Evolutionary conservation across 2,113 vertebrate genomes (phyloP), one percentile per base, ranked within the genome.

Genomic region (Leptobrachium leishanense): DNA sequence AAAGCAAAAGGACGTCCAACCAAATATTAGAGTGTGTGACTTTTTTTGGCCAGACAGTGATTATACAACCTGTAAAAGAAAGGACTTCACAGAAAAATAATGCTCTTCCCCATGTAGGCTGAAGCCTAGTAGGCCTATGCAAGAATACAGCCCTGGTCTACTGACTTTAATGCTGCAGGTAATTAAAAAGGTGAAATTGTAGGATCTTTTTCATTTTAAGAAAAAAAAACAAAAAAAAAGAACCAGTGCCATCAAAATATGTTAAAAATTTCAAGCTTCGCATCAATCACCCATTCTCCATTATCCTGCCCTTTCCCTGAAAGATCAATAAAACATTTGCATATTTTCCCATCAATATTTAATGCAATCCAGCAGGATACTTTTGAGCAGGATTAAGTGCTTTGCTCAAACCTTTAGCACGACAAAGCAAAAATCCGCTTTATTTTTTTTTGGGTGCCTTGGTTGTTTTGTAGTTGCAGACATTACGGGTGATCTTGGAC

Each of bases 331-430:
- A 92, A 91, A 87, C 88, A 94, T 96, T 93, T 94, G 93, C 95
- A 94, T 94, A 90, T 85, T 42, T 89, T 88, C 85, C 82, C 91
- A 92, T 96, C 95, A 95, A 96, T 94, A 95, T 96, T 95, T 95
- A 93, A 95, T 92, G 94, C 87, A 87, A 88, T 88, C 83, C 88
- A 81, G 88, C 82, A 84, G 91, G 93, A 94, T 86, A 88, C 92
- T 89, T 88, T 89, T 85, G 83, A 88, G 87, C 90, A 80, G 77
- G 84, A 89, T 87, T 20, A 64, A 87, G 88, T 82, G 91, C 90
- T 89, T 81, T 85, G 89, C 85, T 81, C 82, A 75, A 77, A 75
- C 84, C 87, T 88, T 91, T 94, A 91, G 90, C 88, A 86, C 89
- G 88, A 91, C 91, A 91, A 92, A 89, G 90, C 85, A 80, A 88